These are phyloP conservation scores for Scelioninae gen. 1 DNA, from an alignment of 2,888 invertebrate genomes.

Conservation along the genomic window DNA sequence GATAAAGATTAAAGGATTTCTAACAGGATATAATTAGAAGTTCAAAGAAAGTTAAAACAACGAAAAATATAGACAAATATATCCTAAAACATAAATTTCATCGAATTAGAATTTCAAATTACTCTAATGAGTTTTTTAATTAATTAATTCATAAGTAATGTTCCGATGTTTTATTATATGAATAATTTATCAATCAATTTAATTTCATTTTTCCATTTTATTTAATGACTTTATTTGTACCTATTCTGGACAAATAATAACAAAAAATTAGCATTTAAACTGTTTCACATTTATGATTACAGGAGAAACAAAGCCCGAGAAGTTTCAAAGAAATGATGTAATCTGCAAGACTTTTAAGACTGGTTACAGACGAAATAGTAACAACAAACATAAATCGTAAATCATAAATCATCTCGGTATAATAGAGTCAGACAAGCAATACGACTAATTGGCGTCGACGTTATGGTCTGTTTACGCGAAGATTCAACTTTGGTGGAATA, in stretches of 20 bases:
- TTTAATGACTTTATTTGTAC: too few relatives aligned
- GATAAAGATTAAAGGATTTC: too few relatives aligned
- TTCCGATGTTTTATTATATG: too few relatives aligned
- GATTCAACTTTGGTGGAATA: slow-evolving; percentile 62
- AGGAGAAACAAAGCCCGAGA: background rate
- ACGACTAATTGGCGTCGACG: slow-evolving; percentile 65
- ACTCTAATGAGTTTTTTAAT: too few relatives aligned
- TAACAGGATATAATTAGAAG: too few relatives aligned
- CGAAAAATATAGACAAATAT: too few relatives aligned
- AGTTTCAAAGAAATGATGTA: background rate
- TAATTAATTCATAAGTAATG: too few relatives aligned
- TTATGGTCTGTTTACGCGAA: slow-evolving; percentile 64
- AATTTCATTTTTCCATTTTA: too few relatives aligned
- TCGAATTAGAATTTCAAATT: too few relatives aligned
- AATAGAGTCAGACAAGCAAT: slow-evolving; percentile 65
- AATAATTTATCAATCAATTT: too few relatives aligned
- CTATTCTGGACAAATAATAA: background rate
- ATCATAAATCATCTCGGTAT: slow-evolving; percentile 61
- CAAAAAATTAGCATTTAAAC: background rate
- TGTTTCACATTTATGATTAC: slow-evolving; percentile 35
- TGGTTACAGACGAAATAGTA: slow-evolving; percentile 19
- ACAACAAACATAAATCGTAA: slow-evolving; percentile 53
- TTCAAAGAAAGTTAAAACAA: too few relatives aligned
- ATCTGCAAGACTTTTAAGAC: slow-evolving; percentile 1
- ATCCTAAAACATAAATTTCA: too few relatives aligned